Conservation (phyloP, 2,797 vertebrate genomes). For the Acanthurus tractus region DNA sequence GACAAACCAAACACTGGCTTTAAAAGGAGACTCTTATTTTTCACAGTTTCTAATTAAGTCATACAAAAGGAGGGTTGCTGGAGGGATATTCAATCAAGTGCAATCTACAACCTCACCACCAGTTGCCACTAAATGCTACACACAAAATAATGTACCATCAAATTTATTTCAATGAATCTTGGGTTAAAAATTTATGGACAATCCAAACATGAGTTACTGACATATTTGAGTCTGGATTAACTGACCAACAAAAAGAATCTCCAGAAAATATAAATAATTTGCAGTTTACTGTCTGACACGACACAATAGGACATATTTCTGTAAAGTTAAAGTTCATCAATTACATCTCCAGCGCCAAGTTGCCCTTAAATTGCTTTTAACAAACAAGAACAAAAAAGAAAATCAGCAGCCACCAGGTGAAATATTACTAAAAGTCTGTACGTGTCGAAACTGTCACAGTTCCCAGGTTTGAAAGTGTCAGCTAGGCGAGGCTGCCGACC, state of each 20-base stretch:
- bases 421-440: background rate
- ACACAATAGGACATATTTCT: background rate
- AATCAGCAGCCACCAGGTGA: background rate
- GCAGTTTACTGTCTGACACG: background rate
- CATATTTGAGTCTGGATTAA: background rate
- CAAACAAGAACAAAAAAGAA: background rate
- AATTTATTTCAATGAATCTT: too few species aligned
- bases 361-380: background rate
- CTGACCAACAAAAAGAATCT: background rate
- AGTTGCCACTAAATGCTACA: too few species aligned
- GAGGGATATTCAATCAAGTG: too few species aligned
- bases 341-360: background rate
- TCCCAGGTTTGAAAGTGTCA: background rate
- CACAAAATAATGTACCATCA: too few species aligned
- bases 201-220: background rate
- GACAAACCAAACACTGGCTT: too few species aligned
- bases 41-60: too few species aligned
- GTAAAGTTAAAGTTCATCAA: background rate
- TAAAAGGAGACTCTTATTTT: too few species aligned
- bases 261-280: too few species aligned
- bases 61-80: too few species aligned
- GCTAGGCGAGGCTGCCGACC: constrained; percentile 9
- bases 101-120: too few species aligned
- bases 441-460: background rate
- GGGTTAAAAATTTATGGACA: background rate